Evolutionary conservation across 2,797 vertebrate species (phyloP).

Genomic region (Champsocephalus gunnari): DNA sequence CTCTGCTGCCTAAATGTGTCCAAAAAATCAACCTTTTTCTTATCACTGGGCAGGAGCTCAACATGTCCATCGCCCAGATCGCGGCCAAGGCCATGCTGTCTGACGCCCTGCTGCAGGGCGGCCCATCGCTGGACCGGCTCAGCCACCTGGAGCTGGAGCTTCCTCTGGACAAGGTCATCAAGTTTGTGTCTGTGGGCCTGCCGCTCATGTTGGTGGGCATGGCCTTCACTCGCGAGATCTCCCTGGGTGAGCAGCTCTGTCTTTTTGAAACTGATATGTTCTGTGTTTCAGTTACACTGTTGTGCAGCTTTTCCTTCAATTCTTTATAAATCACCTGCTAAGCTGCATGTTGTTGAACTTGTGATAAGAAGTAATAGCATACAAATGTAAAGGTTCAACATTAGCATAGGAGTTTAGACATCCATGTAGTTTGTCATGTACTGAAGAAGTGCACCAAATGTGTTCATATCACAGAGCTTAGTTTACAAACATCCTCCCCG

Average conservation of each 20-base stretch:
- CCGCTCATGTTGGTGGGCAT: constrained; percentile 93
- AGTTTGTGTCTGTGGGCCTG: constrained; percentile 92
- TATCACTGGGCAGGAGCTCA: constrained; percentile 57
- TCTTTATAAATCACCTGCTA: constrained; percentile 5
- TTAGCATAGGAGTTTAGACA: not conserved
- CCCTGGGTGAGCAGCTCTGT: constrained; percentile 85
- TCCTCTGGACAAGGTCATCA: constrained; percentile 93
- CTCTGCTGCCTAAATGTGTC: not conserved
- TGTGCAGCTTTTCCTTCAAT: constrained; percentile 36
- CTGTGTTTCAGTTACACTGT: not conserved
- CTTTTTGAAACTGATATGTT: not conserved
- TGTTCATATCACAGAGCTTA: constrained; percentile 5
- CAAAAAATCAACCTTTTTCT: constrained; percentile 27
- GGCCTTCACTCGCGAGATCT: constrained; percentile 94
- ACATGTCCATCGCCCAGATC: constrained; percentile 92
- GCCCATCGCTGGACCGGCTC: constrained; percentile 75
- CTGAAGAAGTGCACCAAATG: not conserved
- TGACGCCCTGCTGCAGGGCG: constrained; percentile 91
- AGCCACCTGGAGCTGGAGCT: constrained; percentile 91
- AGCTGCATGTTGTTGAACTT: constrained; percentile 22
- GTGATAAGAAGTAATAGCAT: constrained; percentile 6
- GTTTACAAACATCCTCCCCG: constrained; percentile 1
- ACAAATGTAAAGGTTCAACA: constrained; percentile 5
- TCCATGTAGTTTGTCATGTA: not conserved
- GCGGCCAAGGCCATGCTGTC: constrained; percentile 95